These are phyloP conservation scores for Cephalotes varians DNA, from an alignment of 2,888 invertebrate genomes.

Conservation along the genomic window DNA sequence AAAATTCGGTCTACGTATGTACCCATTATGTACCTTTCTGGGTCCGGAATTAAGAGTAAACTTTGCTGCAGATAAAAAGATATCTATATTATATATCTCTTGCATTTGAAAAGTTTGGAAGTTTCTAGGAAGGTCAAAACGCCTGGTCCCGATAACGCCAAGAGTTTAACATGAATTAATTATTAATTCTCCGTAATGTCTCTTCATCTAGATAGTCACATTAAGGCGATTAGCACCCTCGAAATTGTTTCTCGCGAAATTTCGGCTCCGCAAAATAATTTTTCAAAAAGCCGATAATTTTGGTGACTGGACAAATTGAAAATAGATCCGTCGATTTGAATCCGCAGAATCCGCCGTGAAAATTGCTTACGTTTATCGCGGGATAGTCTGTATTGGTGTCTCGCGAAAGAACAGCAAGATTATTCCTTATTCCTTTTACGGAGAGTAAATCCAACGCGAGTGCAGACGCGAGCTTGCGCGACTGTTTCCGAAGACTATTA, in stretches of 20 bases:
- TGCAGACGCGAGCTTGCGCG: slow-evolving; percentile 24
- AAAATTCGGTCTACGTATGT: background rate
- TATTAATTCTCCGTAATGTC: slow-evolving; percentile 5
- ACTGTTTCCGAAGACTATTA: slow-evolving; percentile 60
- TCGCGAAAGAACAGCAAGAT: background rate
- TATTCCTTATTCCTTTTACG: background rate
- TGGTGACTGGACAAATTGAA: background rate
- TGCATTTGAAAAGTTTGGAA: background rate
- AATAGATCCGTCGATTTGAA: background rate
- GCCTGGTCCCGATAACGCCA: background rate
- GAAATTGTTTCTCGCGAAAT: background rate
- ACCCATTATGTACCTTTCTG: too few species aligned
- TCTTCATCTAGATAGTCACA: background rate
- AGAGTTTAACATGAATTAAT: background rate
- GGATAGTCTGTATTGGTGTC: background rate
- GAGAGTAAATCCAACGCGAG: slow-evolving; percentile 47
- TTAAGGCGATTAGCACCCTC: background rate
- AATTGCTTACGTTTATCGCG: background rate
- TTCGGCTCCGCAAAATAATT: background rate
- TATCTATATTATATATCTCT: background rate
- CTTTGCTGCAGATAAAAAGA: background rate
- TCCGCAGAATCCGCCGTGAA: background rate
- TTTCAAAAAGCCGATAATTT: background rate
- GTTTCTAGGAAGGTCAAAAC: background rate
- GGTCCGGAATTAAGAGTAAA: slow-evolving; percentile 11